Percentiles rank a stretch among this genome's conserved stretches.
Evolutionary conservation across 2,113 vertebrate genomes (phyloP).

Genomic region (Typhlomys cinereus): DNA sequence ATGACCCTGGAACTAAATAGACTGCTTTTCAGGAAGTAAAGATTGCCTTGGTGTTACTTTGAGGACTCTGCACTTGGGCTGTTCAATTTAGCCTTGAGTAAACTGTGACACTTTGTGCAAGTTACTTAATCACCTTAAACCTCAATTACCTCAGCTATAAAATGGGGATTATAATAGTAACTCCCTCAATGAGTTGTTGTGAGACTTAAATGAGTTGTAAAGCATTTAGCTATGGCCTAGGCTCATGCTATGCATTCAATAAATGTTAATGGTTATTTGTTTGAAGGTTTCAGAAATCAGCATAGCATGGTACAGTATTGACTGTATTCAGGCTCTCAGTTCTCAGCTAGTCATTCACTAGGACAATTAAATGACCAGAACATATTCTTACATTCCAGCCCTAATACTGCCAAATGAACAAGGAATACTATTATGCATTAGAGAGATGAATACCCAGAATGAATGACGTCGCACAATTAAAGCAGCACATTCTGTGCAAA

Average conservation of each 20-base stretch:
- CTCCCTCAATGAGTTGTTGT: slow-evolving; percentile 8
- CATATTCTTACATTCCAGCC: slow-evolving; percentile 62
- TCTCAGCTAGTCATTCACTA: slow-evolving; percentile 74
- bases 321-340: slow-evolving; percentile 52
- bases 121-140: slow-evolving; percentile 56
- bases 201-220: slow-evolving; percentile 53
- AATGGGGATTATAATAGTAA: slow-evolving; percentile 50
- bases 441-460: slow-evolving; percentile 70
- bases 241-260: not conserved
- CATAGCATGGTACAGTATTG: not conserved
- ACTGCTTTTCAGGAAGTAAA: not conserved
- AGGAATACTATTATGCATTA: slow-evolving; percentile 75
- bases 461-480: slow-evolving; percentile 80
- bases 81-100: slow-evolving; percentile 25
- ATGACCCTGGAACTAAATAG: not conserved
- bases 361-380: slow-evolving; percentile 72
- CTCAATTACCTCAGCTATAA: slow-evolving; percentile 60
- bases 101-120: slow-evolving; percentile 5
- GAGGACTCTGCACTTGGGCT: not conserved
- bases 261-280: slow-evolving; percentile 56
- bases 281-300: not conserved
- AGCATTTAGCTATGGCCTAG: slow-evolving; percentile 31
- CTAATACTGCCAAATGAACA: slow-evolving; percentile 75
- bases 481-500: slow-evolving; percentile 81
- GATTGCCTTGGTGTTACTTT: not conserved